Evolutionary conservation across 2,797 vertebrate species (phyloP), one percentile per base, ranked within the genome.

Genomic region (Antennarius maculatus): DNA sequence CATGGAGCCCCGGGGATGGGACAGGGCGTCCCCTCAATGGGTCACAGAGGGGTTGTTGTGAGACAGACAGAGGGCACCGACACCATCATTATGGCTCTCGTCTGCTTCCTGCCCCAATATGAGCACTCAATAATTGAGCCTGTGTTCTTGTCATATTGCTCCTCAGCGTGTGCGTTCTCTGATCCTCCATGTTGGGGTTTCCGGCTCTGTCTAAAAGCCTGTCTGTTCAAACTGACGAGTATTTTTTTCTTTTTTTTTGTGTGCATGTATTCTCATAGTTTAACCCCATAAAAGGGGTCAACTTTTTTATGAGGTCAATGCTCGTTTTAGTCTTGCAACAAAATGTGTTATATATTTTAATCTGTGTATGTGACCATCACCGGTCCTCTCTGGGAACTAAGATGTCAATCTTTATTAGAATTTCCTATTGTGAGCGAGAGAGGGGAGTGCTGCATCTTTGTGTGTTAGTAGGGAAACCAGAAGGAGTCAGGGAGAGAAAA

Each of bases 1-100:
- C 49, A 29, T 53, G 18, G 37, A 55, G 39, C 62, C 62, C 61
- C 28, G 2, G 5, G 53, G 71, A 28, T 55, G 56, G 56, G 72
- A 61, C 66, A 80, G 61, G 55, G 63, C 50, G 5, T 66, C 29
- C 58, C 50, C 58, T 71, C n/a, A 6, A 17, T 61, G 50, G 50
- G 63, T 79, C 59, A 74, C 69, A 68, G 66, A 63, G 54, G 46
- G 55, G 46, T 6, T 18, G 51, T 64, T 74, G 62, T 69, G 52
- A 50, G n/a, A 13, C 47, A 55, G 71, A 31, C 54, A 59, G 54
- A 63, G 58, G 53, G 34, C 57, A 49, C 51, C 23, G 70, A 45
- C 56, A 50, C 12, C 45, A 41, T 59, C 39, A 55, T 29, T 50
- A 54, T 34, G 27, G 55, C n/a, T 57, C 53, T 37, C 2, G 8